phyloP scores from a whole-genome alignment of 2,888 invertebrate genomes.

The Notodonta ziczac region DNA sequence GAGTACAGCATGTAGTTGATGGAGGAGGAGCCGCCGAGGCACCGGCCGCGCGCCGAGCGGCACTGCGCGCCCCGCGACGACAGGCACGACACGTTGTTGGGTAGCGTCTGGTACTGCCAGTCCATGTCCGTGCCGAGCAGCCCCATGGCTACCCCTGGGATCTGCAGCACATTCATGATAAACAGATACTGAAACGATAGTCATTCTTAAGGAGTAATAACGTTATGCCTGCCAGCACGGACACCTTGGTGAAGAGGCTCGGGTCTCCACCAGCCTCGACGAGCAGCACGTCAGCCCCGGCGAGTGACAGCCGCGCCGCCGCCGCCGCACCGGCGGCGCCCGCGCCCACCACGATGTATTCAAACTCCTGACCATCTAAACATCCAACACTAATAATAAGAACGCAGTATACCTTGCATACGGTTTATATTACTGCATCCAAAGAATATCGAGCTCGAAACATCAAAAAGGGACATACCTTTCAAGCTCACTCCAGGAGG shows the following conservation, averaged over 20 bases:
- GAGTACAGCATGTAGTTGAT: slow-evolving; percentile 70
- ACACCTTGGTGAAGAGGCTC: slow-evolving; percentile 41
- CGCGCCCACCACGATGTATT: slow-evolving; percentile 81
- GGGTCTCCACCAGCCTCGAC: slow-evolving; percentile 64
- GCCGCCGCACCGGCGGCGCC: slow-evolving; percentile 62
- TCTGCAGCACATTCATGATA: slow-evolving; percentile 32
- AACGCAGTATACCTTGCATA: not conserved
- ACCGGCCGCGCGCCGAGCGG: slow-evolving; percentile 58
- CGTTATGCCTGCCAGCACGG: not conserved
- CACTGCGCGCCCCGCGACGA: slow-evolving; percentile 47
- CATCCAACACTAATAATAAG: not conserved
- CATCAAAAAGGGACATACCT: not conserved
- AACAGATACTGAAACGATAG: no score
- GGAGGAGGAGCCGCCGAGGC: slow-evolving; percentile 68
- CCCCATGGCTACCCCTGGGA: slow-evolving; percentile 46
- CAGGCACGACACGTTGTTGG: slow-evolving; percentile 65
- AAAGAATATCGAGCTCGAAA: not conserved
- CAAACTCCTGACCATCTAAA: slow-evolving; percentile 63
- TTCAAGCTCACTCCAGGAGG: not conserved
- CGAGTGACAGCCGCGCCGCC: slow-evolving; percentile 59
- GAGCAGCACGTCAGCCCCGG: slow-evolving; percentile 53
- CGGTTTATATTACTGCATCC: not conserved
- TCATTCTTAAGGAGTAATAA: not conserved
- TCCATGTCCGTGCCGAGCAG: slow-evolving; percentile 52
- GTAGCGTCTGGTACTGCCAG: slow-evolving; percentile 57